Evolutionary conservation across 1,140 invertebrate genomes (phyloP).

Genomic region (Saccostrea echinata): DNA sequence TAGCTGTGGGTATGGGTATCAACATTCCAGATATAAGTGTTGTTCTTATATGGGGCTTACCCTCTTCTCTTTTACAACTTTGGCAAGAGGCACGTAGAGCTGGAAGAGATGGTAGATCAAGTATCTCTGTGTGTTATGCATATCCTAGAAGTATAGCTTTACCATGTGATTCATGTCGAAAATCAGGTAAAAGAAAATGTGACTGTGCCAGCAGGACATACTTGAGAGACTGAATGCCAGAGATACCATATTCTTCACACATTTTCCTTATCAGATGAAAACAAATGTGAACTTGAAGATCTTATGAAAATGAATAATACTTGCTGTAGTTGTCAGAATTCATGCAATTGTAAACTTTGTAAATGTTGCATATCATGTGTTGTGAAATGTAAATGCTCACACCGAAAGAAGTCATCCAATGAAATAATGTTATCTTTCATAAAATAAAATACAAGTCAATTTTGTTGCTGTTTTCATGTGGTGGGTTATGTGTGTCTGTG

Average conservation of each 20-base stretch:
- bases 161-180: slow-evolving; percentile 35
- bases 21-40: slow-evolving; percentile 47
- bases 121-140: slow-evolving; percentile 21
- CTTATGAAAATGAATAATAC: background rate
- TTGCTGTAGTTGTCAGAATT: too few relatives aligned
- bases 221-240: slow-evolving; percentile 4
- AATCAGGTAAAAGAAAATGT: background rate
- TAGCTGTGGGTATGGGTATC: too few relatives aligned
- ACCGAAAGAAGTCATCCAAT: too few relatives aligned
- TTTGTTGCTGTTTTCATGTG: too few relatives aligned
- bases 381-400: too few relatives aligned
- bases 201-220: slow-evolving; percentile 28
- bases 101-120: slow-evolving; percentile 47
- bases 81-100: slow-evolving; percentile 51
- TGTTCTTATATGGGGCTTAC: slow-evolving; percentile 51
- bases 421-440: too few relatives aligned
- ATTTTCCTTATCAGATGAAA: slow-evolving; percentile 19
- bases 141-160: background rate
- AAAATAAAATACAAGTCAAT: too few relatives aligned
- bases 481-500: too few relatives aligned
- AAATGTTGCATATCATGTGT: too few relatives aligned
- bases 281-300: background rate
- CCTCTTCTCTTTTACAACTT: background rate
- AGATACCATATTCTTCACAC: background rate
- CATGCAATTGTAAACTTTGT: too few relatives aligned